Conservation (phyloP, 1,140 invertebrate species). For the Arion vulgaris region DNA sequence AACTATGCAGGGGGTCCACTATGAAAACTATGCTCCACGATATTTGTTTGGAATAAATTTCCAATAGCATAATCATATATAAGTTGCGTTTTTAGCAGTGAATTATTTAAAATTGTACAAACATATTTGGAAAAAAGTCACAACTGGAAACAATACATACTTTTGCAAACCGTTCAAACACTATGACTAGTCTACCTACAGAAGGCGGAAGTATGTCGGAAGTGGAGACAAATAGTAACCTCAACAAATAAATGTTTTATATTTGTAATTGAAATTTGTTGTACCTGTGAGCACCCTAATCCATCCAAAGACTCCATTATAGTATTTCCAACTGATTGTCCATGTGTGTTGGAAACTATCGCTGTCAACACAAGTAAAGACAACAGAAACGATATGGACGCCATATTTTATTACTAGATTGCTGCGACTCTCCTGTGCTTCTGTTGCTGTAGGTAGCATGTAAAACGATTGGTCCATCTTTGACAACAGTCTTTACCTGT, state of each 20-base stretch:
- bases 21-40: too few relatives aligned
- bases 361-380: not conserved
- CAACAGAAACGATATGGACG: not conserved
- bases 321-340: not conserved
- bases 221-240: not conserved
- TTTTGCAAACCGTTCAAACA: not conserved
- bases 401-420: not conserved
- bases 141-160: too few relatives aligned
- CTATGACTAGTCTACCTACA: too few relatives aligned
- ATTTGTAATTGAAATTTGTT: not conserved
- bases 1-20: too few relatives aligned
- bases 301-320: not conserved
- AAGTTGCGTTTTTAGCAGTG: not conserved
- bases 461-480: too few relatives aligned
- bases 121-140: not conserved
- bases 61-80: too few relatives aligned
- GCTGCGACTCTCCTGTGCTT: too few relatives aligned
- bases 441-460: too few relatives aligned
- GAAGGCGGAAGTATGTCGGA: not conserved
- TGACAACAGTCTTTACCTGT: too few relatives aligned
- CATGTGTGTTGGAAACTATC: not conserved
- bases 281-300: slow-evolving; percentile 10
- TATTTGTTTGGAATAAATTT: too few relatives aligned
- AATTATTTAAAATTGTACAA: not conserved
- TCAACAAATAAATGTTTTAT: not conserved